phyloP scores from a whole-genome alignment of 2,797 vertebrate species.

The Bufotes viridis region DNA sequence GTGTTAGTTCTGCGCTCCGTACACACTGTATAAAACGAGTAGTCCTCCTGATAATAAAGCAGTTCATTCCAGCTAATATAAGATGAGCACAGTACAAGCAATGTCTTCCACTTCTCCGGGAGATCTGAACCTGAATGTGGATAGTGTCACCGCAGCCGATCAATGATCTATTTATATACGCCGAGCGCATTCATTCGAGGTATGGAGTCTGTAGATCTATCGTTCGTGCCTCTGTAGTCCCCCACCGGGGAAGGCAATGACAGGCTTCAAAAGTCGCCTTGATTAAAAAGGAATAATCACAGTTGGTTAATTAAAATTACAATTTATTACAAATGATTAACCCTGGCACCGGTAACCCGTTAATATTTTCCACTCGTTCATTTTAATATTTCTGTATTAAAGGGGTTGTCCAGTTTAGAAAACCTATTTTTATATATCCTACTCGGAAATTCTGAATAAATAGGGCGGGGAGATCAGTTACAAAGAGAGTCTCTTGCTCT shows the following conservation, averaged over 20 bases:
- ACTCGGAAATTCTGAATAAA: too few species aligned
- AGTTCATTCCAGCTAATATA: conserved; percentile 20
- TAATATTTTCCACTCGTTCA: not conserved
- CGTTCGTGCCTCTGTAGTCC: not conserved
- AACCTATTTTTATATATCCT: too few species aligned
- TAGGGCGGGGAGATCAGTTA: too few species aligned
- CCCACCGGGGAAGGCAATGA: not conserved
- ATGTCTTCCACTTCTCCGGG: not conserved
- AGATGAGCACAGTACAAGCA: not conserved
- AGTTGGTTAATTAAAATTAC: not conserved
- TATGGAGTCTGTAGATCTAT: not conserved
- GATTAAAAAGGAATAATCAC: not conserved
- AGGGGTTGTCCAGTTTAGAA: too few species aligned
- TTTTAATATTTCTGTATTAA: too few species aligned
- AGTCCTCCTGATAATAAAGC: conserved; percentile 32
- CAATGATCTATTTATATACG: conserved; percentile 43
- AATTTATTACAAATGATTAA: not conserved
- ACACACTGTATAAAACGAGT: conserved; percentile 11
- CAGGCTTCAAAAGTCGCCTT: not conserved
- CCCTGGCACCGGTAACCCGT: not conserved
- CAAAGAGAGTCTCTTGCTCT: too few species aligned
- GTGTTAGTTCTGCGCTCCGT: conserved; percentile 32
- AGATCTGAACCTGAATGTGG: conserved; percentile 17
- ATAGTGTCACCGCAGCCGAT: conserved; percentile 14
- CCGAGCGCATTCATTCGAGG: not conserved